These are phyloP conservation scores for Thunnus albacares DNA, from an alignment of 2,797 vertebrate species.

Conservation along the genomic window DNA sequence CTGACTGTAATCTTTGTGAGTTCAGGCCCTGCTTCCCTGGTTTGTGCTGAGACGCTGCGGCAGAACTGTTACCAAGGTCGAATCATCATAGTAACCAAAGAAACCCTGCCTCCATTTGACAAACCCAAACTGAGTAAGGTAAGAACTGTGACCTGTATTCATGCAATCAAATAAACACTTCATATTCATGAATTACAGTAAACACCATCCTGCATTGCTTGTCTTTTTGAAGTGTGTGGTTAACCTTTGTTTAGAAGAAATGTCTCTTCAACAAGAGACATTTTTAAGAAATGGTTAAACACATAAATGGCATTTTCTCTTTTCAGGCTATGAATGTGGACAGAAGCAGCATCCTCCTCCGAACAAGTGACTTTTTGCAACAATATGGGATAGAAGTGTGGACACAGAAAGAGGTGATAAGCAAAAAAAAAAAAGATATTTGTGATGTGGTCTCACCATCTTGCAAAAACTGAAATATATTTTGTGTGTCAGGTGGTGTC, in stretches of 20 bases:
- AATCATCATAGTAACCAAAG: slow-evolving; percentile 89
- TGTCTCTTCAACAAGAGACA: too few relatives aligned
- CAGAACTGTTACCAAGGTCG: slow-evolving; percentile 90
- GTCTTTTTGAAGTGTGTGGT: too few relatives aligned
- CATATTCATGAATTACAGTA: too few relatives aligned
- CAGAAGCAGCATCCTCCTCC: slow-evolving; percentile 83
- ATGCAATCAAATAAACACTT: neutral
- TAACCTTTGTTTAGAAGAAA: neutral
- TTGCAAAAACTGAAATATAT: neutral
- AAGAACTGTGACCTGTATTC: neutral
- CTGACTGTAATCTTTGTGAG: neutral
- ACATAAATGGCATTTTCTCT: neutral
- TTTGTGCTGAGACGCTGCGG: slow-evolving; percentile 92
- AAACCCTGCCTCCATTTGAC: slow-evolving; percentile 88
- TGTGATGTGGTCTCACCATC: neutral
- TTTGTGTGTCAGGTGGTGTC: slow-evolving; percentile 83
- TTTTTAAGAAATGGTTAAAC: neutral
- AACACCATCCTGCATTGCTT: too few relatives aligned
- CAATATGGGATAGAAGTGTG: slow-evolving; percentile 87
- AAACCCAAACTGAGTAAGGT: slow-evolving; percentile 93
- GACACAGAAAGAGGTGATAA: slow-evolving; percentile 88
- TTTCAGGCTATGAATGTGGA: slow-evolving; percentile 84
- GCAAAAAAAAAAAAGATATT: neutral
- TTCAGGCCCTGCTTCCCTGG: slow-evolving; percentile 90
- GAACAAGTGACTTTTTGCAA: slow-evolving; percentile 86